phyloP scores from a whole-genome alignment of 2,113 vertebrate species.

The Canis aureus region DNA sequence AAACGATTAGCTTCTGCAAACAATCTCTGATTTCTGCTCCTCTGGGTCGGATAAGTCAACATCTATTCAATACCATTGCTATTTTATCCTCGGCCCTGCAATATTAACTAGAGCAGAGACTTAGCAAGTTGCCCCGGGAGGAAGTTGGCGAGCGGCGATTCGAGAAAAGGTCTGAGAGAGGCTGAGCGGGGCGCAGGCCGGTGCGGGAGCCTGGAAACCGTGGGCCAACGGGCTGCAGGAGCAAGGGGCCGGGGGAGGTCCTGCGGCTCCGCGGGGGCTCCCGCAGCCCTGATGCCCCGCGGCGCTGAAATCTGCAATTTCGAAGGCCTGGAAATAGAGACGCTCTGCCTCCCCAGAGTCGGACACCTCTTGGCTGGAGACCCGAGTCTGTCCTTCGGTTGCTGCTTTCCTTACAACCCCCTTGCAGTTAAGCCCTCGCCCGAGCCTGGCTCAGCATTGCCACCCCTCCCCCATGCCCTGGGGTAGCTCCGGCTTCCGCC shows the following conservation, averaged over 20 bases:
- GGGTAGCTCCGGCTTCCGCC: background rate
- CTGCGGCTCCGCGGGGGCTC: background rate
- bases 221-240: background rate
- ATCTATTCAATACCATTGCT: constrained; percentile 32
- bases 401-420: background rate
- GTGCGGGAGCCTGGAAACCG: background rate
- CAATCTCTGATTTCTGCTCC: constrained; percentile 70
- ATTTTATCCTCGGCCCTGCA: constrained; percentile 48
- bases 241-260: background rate
- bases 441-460: accelerated
- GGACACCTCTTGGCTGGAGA: background rate
- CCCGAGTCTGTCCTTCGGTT: background rate
- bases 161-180: background rate
- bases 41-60: constrained; percentile 74
- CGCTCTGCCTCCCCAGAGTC: background rate
- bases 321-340: background rate
- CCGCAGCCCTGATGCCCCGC: background rate
- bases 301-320: background rate
- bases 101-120: constrained; percentile 68
- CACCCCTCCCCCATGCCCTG: background rate
- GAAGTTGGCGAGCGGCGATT: background rate
- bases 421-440: background rate
- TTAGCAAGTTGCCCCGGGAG: constrained; percentile 38
- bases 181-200: background rate
- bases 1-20: constrained; percentile 73